These are phyloP conservation scores for Thunnus maccoyii DNA, from an alignment of 2,113 vertebrate genomes.

Conservation along the genomic window DNA sequence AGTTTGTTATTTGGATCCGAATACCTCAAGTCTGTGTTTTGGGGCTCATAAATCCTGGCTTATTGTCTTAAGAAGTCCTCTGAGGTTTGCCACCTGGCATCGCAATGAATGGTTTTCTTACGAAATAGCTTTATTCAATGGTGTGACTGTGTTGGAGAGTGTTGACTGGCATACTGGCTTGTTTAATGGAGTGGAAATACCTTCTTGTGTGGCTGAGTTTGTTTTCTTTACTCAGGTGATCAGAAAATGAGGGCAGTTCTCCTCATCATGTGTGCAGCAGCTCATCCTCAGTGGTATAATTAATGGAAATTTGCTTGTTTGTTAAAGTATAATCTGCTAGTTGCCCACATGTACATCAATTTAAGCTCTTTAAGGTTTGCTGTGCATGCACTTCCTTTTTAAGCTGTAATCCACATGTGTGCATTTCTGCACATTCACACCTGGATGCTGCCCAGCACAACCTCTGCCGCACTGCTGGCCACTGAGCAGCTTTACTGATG, in stretches of 20 bases:
- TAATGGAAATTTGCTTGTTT: constrained; percentile 4
- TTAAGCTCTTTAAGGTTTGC: constrained; percentile 25
- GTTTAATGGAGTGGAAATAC: constrained; percentile 53
- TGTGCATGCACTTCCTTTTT: constrained; percentile 17
- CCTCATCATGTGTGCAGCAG: constrained; percentile 15
- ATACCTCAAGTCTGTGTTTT: constrained; percentile 49
- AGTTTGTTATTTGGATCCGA: constrained; percentile 47
- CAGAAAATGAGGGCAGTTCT: constrained; percentile 31
- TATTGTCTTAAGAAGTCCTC: constrained; percentile 78
- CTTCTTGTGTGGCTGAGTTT: constrained; percentile 38
- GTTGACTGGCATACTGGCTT: constrained; percentile 43
- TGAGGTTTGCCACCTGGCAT: constrained; percentile 77
- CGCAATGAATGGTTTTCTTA: constrained; percentile 65
- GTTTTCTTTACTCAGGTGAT: constrained; percentile 51
- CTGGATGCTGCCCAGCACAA: constrained; percentile 8
- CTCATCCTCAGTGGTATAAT: not conserved
- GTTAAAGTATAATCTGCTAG: not conserved
- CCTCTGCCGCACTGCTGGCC: constrained; percentile 3
- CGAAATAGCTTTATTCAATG: constrained; percentile 59
- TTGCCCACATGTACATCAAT: constrained; percentile 6
- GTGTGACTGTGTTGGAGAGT: constrained; percentile 24
- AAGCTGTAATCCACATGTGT: constrained; percentile 18
- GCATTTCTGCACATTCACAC: constrained; percentile 32
- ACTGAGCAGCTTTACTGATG: constrained; percentile 1
- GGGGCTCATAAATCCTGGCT: constrained; percentile 71